Base-by-base conservation (phyloP, 2,797 vertebrate species). In the Sitta carolinensis region DNA sequence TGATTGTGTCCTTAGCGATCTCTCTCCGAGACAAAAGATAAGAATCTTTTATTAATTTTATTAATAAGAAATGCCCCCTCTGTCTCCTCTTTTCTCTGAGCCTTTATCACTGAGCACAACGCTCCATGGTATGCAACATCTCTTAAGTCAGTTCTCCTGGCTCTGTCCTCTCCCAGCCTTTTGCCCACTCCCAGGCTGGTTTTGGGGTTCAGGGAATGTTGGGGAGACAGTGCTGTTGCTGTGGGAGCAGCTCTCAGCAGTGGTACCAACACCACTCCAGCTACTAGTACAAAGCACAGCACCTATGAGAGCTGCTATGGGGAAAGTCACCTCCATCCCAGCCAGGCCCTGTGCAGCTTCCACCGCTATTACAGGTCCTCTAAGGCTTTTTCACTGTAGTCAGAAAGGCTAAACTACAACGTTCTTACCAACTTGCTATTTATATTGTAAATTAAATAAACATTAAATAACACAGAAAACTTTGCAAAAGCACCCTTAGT, bases 71-170 rank as follows among this genome's bases (percentile, higher is more conserved):
- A 23, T 4, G 5, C 3, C 7, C 3, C 12, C 34, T 47, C 10
- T 22, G 7, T n/a, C 25, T 58, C 10, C 29, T 45, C 21, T 18
- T 57, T 59, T 34, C 20, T 22, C 17, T 34, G 45, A 40, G 13
- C 17, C 36, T 57, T 30, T 43, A 17, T 4, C 3, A 0, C 13
- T n/a, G 48, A 69, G 50, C 26, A 17, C 10, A 19, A 18, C 0
- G 0, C 9, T 40, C 20, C 26, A 1, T 11, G 8, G 7, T 26
- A 5, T 10, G n/a, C 0, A n/a, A 14, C 30, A 10, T 13, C 9
- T 27, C 32, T 43, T 22, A 27, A 51, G 7, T 51, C 47, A 43
- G 23, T 67, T 64, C 11, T 27, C 7, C 20, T 51, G 22, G 5
- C 29, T 81, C 27, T 29, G 15, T 21, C 11, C 11, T 14, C 26